Evolutionary conservation across 1,140 invertebrate species (phyloP), one percentile per base, ranked within the genome.

Genomic region (Camponotus floridanus): DNA sequence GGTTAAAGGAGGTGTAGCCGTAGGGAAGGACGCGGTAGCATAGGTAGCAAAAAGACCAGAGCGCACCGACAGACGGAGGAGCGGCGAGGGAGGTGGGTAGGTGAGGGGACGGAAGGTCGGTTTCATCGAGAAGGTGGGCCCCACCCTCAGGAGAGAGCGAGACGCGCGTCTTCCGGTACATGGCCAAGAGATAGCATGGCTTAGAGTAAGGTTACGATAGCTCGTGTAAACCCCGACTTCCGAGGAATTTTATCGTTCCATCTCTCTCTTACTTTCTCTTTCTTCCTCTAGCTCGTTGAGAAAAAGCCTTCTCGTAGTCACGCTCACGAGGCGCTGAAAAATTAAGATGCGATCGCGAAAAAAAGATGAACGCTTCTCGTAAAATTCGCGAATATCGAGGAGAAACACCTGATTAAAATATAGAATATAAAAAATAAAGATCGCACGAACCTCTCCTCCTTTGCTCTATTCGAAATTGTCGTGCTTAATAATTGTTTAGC

Each of bases 1-100:
- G 51, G 67, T 86, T 86, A 81, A 79, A 86, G 48, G 64, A 86
- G 76, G 67, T 51, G 67, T 51, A 68, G 67, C 51, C 57, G 74
- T 79, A 45, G 76, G 51, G 39, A 71, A 71, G 76, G 67, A 86
- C 36, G 59, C 42, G 59, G 31, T 73, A 13, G 62, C 39, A 42
- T 74, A 62, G 81, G 57, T 48, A 68, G 81, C 51, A 81, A 80
- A 83, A 57, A 86, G 67, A 65, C 48, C 57, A 67, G 68, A 86
- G 64, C 45, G 21, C n/a, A 26, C 45, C 15, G n/a, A 48, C 45
- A 15, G 26, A 26, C 26, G 26, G 26, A 31, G 1, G 42, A 48
- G 57, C 39, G 33, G 51, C 13, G 42, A n/a, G 21, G 62, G 74
- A 15, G 48, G 61, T 26, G 26, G 26, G 26, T 26, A n/a, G 33